These are phyloP conservation scores for Holothuria scabra DNA, from an alignment of 53 echinoderm and acorn worm species.

Conservation along the genomic window DNA sequence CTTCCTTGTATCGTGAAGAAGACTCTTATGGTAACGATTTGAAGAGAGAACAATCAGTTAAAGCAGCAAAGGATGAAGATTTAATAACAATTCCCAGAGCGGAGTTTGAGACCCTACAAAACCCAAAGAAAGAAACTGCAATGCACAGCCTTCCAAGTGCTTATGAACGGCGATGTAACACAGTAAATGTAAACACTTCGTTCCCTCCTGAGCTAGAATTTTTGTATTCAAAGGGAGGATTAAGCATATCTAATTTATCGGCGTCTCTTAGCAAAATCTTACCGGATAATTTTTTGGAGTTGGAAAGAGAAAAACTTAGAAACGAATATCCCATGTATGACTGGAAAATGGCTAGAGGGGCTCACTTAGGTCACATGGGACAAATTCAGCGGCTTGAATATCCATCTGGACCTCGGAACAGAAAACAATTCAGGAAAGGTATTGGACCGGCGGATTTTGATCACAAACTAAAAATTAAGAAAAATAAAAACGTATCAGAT, in stretches of 20 bases:
- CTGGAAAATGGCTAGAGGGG: constrained; percentile 61
- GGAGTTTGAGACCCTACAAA: not conserved
- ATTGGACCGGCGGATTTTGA: constrained; percentile 13
- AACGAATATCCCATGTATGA: constrained; percentile 86
- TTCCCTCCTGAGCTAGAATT: constrained; percentile 71
- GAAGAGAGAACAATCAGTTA: not conserved
- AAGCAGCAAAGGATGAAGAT: not conserved
- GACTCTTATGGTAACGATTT: not conserved
- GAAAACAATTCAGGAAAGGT: not conserved
- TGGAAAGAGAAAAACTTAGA: constrained; percentile 63
- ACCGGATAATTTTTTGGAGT: constrained; percentile 70
- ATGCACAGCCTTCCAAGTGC: constrained; percentile 21
- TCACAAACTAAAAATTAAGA: constrained; percentile 21
- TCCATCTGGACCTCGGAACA: too few relatives aligned
- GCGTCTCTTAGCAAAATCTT: constrained; percentile 53
- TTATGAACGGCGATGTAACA: constrained; percentile 13
- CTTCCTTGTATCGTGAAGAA: constrained; percentile 61
- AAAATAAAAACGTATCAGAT: constrained; percentile 32
- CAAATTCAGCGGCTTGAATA: too few relatives aligned
- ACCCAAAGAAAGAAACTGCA: not conserved
- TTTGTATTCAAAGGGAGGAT: constrained; percentile 64
- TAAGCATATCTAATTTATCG: constrained; percentile 64
- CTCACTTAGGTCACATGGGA: not conserved
- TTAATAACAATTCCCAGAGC: constrained; percentile 15
- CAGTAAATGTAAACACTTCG: not conserved